Conservation (phyloP, 2,113 vertebrate species). For the Aphelocoma coerulescens region DNA sequence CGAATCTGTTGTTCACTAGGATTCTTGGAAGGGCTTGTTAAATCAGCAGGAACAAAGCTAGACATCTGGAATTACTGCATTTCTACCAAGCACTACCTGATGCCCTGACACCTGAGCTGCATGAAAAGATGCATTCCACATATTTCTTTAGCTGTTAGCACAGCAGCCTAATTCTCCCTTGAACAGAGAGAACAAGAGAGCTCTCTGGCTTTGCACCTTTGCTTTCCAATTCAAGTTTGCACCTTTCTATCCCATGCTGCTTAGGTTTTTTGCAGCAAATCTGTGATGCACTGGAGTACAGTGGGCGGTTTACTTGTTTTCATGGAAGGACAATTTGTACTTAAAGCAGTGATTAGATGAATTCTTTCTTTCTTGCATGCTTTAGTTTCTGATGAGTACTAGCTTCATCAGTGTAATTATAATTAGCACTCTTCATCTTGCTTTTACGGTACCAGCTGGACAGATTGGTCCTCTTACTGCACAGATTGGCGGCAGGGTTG, state of each 20-base stretch:
- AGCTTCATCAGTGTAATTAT: conserved; percentile 83
- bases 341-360: conserved; percentile 67
- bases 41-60: not conserved
- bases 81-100: not conserved
- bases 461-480: conserved; percentile 76
- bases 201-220: conserved; percentile 52
- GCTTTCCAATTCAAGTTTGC: conserved; percentile 43
- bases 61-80: conserved; percentile 8
- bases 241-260: conserved; percentile 5
- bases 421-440: conserved; percentile 84
- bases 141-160: not conserved
- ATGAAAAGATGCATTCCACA: conserved; percentile 10
- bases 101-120: conserved; percentile 35
- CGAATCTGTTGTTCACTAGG: not conserved
- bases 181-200: conserved; percentile 8
- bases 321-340: conserved; percentile 67
- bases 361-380: conserved; percentile 64
- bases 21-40: conserved; percentile 14
- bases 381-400: conserved; percentile 81
- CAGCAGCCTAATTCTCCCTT: not conserved
- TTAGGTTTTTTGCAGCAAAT: conserved; percentile 31
- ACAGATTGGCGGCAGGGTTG: conserved; percentile 81
- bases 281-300: conserved; percentile 25
- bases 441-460: conserved; percentile 87
- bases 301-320: conserved; percentile 65